Conservation (phyloP, 2,113 vertebrate species). For the Astur gentilis region DNA sequence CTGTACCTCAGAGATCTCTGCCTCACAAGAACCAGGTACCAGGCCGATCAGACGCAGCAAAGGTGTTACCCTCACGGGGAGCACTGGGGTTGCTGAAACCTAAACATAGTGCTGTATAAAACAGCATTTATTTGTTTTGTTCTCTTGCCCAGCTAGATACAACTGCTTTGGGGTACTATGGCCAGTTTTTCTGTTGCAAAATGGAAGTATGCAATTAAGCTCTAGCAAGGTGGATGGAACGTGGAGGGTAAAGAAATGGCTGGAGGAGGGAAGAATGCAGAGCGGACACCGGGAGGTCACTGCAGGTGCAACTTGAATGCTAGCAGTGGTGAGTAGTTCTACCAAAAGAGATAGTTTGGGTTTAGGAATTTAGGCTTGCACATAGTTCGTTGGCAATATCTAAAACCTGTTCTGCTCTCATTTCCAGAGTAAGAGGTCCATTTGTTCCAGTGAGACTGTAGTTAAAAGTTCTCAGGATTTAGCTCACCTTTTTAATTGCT, state of each 20-base stretch:
- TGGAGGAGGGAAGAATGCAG: neutral
- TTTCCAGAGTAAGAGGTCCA: neutral
- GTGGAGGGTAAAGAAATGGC: neutral
- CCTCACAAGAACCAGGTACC: neutral
- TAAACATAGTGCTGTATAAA: fast-evolving
- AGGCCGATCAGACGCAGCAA: neutral
- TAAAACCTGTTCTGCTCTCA: neutral
- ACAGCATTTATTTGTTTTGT: fast-evolving
- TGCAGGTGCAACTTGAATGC: too few relatives aligned
- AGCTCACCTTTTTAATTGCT: constrained; percentile 15
- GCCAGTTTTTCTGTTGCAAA: neutral
- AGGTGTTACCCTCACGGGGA: neutral
- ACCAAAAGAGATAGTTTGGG: neutral
- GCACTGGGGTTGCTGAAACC: neutral
- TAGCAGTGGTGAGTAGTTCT: neutral
- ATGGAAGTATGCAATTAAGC: neutral
- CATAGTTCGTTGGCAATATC: neutral
- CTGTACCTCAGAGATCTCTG: neutral
- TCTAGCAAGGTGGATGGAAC: neutral
- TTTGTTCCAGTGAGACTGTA: neutral
- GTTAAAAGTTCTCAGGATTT: neutral
- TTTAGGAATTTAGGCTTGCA: neutral
- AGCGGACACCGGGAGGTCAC: neutral
- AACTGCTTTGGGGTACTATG: neutral
- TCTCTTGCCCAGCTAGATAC: neutral